phyloP scores from a whole-genome alignment of 2,888 invertebrate genomes.

The Odontocolon sp. region DNA sequence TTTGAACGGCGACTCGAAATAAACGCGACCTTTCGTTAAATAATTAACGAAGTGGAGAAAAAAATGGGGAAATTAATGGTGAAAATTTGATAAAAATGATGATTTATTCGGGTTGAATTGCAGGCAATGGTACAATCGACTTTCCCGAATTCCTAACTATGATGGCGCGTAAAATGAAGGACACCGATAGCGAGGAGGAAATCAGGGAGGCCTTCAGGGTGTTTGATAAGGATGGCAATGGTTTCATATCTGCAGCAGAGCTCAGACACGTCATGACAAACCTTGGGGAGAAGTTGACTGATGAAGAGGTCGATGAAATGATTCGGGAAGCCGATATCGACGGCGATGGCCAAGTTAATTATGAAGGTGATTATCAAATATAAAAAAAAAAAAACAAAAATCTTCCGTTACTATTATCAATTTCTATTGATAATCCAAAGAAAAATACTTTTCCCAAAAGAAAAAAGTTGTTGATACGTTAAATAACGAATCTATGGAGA shows the following conservation, averaged over 20 bases:
- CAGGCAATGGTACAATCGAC: slow-evolving; percentile 99
- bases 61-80: not conserved
- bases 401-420: no score
- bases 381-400: slow-evolving; percentile 8
- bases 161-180: slow-evolving; percentile 99
- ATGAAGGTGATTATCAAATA: slow-evolving; percentile 86
- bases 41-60: not conserved
- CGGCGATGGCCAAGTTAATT: slow-evolving; percentile 99
- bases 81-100: not conserved
- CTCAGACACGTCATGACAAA: slow-evolving; percentile 99
- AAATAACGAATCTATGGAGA: not conserved
- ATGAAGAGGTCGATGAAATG: slow-evolving; percentile 99
- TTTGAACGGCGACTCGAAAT: no score
- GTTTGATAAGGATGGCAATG: slow-evolving; percentile 99
- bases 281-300: slow-evolving; percentile 99
- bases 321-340: slow-evolving; percentile 99
- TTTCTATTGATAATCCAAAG: no score
- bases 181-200: slow-evolving; percentile 99
- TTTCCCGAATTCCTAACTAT: slow-evolving; percentile 99
- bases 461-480: no score
- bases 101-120: slow-evolving; percentile 55
- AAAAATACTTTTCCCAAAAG: no score
- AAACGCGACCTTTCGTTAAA: no score
- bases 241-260: slow-evolving; percentile 99
- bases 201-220: slow-evolving; percentile 99